phyloP scores from a whole-genome alignment of 1,140 invertebrate genomes.

The Drosophila pseudoananassae region DNA sequence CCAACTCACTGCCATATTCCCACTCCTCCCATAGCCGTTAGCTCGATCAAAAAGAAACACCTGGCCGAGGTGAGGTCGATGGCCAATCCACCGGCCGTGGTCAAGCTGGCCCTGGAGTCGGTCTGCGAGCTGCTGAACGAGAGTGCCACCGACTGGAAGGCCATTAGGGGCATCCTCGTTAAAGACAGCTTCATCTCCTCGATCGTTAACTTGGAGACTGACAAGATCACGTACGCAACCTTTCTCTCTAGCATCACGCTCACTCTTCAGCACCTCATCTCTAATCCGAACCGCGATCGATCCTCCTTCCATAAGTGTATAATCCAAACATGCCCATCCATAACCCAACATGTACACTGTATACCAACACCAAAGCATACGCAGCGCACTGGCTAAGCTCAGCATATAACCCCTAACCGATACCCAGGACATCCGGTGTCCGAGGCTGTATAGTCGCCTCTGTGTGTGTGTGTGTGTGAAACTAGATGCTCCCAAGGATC shows the following conservation, averaged over 20 bases:
- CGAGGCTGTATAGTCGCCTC: conserved; percentile 2
- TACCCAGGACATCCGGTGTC: not conserved
- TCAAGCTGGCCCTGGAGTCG: conserved; percentile 97
- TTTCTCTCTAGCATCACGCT: conserved; percentile 65
- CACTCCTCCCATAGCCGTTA: conserved; percentile 89
- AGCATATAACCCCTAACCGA: conserved; percentile 37
- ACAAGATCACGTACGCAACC: conserved; percentile 94
- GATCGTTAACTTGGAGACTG: conserved; percentile 98
- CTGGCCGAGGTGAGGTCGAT: conserved; percentile 97
- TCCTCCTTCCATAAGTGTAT: conserved; percentile 23
- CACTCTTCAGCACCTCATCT: conserved; percentile 70
- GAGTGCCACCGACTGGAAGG: conserved; percentile 96
- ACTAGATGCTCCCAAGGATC: conserved; percentile 19
- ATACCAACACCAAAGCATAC: conserved; percentile 59
- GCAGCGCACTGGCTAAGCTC: conserved; percentile 75
- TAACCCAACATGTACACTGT: conserved; percentile 35
- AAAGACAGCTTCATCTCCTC: conserved; percentile 99
- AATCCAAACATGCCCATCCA: conserved; percentile 36
- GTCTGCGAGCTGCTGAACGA: conserved; percentile 96
- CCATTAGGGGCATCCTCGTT: conserved; percentile 96
- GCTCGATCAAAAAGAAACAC: conserved; percentile 98
- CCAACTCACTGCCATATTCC: conserved; percentile 19
- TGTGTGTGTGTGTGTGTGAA: conserved; percentile 37
- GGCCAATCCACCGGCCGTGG: conserved; percentile 96
- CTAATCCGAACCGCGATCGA: conserved; percentile 6